Evolutionary conservation across 2,113 vertebrate species (phyloP).

Genomic region (Scytalopus superciliaris): DNA sequence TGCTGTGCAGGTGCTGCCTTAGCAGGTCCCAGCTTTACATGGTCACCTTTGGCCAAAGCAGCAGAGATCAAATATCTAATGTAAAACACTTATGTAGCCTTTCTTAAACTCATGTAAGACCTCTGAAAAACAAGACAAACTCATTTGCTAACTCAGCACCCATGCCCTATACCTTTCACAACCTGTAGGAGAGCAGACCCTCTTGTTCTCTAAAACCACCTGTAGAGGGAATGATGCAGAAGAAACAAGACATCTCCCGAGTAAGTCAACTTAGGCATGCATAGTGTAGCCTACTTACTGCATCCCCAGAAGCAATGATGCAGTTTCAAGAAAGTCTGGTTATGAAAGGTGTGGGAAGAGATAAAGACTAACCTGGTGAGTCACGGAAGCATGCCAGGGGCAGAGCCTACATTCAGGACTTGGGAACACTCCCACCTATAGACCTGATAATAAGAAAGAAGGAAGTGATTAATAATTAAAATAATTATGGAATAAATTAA

Average conservation of each 20-base stretch:
- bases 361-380: neutral
- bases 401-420: neutral
- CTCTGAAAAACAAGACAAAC: neutral
- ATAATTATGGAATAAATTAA: conserved; percentile 50
- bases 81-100: neutral
- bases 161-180: neutral
- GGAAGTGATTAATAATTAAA: conserved; percentile 43
- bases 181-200: neutral
- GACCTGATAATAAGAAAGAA: neutral
- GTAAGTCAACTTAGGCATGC: neutral
- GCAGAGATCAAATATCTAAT: neutral
- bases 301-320: neutral
- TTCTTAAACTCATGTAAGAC: neutral
- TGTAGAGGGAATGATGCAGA: neutral
- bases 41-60: neutral
- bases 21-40: neutral
- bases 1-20: neutral
- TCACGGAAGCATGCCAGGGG: neutral
- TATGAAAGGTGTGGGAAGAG: conserved; percentile 21
- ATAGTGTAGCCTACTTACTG: neutral
- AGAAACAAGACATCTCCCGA: neutral
- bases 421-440: neutral
- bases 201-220: neutral
- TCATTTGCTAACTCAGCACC: neutral
- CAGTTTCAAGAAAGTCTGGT: conserved; percentile 1